Evolutionary conservation across 2,797 vertebrate genomes (phyloP).

Genomic region (Xyrichtys novacula): DNA sequence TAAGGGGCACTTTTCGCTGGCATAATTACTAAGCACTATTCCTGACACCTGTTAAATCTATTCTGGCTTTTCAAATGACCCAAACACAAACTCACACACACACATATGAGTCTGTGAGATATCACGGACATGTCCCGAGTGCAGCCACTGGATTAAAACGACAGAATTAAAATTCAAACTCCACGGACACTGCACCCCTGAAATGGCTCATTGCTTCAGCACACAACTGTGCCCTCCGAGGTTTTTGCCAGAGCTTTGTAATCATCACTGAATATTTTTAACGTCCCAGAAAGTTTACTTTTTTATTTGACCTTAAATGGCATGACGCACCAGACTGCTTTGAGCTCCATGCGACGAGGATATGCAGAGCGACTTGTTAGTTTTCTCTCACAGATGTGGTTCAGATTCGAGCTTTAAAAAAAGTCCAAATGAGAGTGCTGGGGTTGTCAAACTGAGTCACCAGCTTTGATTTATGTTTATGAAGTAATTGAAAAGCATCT

Average conservation of each 20-base stretch:
- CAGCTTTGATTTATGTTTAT: conserved; percentile 45
- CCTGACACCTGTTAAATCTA: conserved; percentile 66
- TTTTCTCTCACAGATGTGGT: conserved; percentile 57
- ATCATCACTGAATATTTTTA: conserved; percentile 63
- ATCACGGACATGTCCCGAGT: conserved; percentile 40
- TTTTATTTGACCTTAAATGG: conserved; percentile 56
- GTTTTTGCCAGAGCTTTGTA: conserved; percentile 51
- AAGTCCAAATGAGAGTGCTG: conserved; percentile 54
- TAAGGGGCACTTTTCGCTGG: conserved; percentile 51
- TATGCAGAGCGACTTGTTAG: conserved; percentile 60
- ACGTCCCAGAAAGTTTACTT: conserved; percentile 49
- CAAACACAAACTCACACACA: conserved; percentile 2
- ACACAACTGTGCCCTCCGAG: conserved; percentile 32
- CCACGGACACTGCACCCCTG: conserved; percentile 40
- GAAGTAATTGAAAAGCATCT: conserved; percentile 33
- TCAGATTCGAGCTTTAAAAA: conserved; percentile 39
- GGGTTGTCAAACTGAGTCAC: conserved; percentile 52
- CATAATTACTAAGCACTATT: conserved; percentile 64
- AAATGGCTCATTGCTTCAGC: conserved; percentile 46
- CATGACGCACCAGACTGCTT: conserved; percentile 37
- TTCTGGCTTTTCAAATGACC: conserved; percentile 44
- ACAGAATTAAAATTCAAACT: conserved; percentile 45
- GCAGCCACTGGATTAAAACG: conserved; percentile 60
- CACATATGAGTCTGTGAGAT: conserved; percentile 12
- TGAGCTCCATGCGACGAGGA: conserved; percentile 53